Percentiles rank a stretch among this genome's conserved stretches.
Evolutionary conservation across 2,797 vertebrate genomes (phyloP).

Genomic region (Choloepus didactylus): DNA sequence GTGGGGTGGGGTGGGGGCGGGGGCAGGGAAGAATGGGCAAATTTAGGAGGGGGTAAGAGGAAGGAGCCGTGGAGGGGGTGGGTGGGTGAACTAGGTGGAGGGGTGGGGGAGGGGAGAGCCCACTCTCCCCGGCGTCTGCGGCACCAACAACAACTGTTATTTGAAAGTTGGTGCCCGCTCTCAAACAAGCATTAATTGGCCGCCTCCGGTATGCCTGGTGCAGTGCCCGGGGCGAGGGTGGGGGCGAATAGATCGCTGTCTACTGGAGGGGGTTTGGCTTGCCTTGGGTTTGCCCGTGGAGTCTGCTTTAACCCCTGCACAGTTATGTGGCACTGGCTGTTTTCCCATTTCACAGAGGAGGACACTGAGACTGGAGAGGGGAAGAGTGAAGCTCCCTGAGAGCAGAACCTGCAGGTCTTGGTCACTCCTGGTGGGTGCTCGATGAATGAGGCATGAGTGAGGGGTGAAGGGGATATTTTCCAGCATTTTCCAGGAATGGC

Average conservation of each 20-base stretch:
- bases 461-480: background rate
- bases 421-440: background rate
- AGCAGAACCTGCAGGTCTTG: background rate
- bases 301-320: background rate
- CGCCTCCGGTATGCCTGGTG: slow-evolving; percentile 78
- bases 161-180: slow-evolving; percentile 69
- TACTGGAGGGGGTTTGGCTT: background rate
- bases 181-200: slow-evolving; percentile 60
- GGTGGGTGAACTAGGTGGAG: background rate
- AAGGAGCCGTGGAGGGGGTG: background rate
- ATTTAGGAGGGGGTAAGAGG: slow-evolving; percentile 71
- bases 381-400: background rate
- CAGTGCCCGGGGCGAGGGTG: slow-evolving; percentile 30
- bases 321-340: background rate
- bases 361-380: slow-evolving; percentile 25
- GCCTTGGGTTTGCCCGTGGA: background rate
- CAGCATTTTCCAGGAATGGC: too few species aligned
- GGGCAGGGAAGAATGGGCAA: slow-evolving; percentile 89
- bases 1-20: background rate
- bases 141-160: slow-evolving; percentile 73
- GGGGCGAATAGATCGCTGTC: background rate
- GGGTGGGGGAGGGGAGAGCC: slow-evolving; percentile 42
- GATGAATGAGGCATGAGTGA: background rate
- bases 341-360: slow-evolving; percentile 50
- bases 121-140: background rate